Base-by-base conservation (phyloP, 64 coral and sea anemone genomes). In the Platygyra sinensis region DNA sequence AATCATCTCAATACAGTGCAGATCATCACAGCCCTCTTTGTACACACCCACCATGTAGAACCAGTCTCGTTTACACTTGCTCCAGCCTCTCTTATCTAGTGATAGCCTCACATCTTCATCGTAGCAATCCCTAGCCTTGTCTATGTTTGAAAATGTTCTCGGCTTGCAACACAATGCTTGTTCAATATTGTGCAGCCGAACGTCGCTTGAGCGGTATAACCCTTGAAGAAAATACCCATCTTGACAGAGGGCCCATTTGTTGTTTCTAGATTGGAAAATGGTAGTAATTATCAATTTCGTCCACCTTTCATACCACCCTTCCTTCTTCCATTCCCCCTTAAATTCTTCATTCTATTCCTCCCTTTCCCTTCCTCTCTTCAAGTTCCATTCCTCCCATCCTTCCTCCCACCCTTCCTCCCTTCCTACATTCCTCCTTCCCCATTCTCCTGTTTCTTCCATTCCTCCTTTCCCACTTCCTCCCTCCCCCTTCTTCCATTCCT, bases 1-100 rank as follows among this genome's bases (percentile, higher is more conserved):
- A 18, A 82, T 14, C 17, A 29, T 82, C 30, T 82, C 79, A 82
- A 82, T 60, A 33, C 79, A 82, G 62, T 22, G 10, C 10, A 60
- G 10, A 1, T 28, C 18, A 5, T 82, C 52, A 42, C 79, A 82
- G 15, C 30, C 30, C 2, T 36, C 79, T 60, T 36, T 82, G 51
- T 82, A 82, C 0, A 82, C 27, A 0, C 51, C 79, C 13, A 17
- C 30, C 51, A 82, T 57, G 52, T 62, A 61, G 8, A 27, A 82
- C 54, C 79, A 12, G 14, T 82, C 79, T 38, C 7, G 30, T 8
- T 46, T 46, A 62, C 79, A 82, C 79, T 57, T 82, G 50, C 51
- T 60, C 54, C 62, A 76, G 17, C 30, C 30, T 42, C 39, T 19
- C 31, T 15, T 31, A 76, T 19, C 11, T 42, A 28, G 27, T 19